These are phyloP conservation scores for Ranitomeya variabilis DNA, from an alignment of 2,113 vertebrate genomes.

Conservation along the genomic window DNA sequence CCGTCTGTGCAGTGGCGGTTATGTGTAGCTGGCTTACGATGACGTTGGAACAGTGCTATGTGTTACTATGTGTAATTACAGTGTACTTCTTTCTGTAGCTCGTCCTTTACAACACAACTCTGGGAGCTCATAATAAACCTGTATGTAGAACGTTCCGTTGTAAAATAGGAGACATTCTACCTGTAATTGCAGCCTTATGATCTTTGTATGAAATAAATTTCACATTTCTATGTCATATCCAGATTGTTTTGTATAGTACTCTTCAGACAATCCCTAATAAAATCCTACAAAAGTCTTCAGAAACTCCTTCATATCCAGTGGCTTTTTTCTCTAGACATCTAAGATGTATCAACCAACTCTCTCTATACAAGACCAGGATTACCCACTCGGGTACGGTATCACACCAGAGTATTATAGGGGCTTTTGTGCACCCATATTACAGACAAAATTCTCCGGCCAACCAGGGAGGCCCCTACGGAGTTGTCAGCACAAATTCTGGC, in stretches of 20 bases:
- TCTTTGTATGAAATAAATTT: conserved; percentile 92
- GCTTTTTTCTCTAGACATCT: background rate
- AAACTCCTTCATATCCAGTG: background rate
- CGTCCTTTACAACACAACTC: conserved; percentile 83
- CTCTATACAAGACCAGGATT: too few relatives aligned
- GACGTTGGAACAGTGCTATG: conserved; percentile 76
- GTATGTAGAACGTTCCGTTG: conserved; percentile 47
- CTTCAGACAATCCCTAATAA: conserved; percentile 89
- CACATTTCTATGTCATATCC: conserved; percentile 93
- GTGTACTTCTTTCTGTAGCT: conserved; percentile 78
- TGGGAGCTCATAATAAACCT: conserved; percentile 75
- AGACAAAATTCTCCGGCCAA: too few relatives aligned
- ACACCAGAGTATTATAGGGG: too few relatives aligned
- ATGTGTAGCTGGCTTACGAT: conserved; percentile 67
- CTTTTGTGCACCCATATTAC: too few relatives aligned
- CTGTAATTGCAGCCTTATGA: conserved; percentile 91
- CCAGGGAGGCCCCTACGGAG: too few relatives aligned
- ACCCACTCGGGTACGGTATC: too few relatives aligned
- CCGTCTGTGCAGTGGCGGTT: conserved; percentile 56
- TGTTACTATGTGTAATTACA: conserved; percentile 76
- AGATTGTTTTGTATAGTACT: conserved; percentile 97
- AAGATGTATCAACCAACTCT: background rate
- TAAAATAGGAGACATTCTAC: conserved; percentile 71
- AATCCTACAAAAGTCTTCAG: conserved; percentile 57
- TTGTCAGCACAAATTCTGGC: too few relatives aligned